These are phyloP conservation scores for Helogale parvula DNA, from an alignment of 2,113 vertebrate genomes.

Conservation along the genomic window DNA sequence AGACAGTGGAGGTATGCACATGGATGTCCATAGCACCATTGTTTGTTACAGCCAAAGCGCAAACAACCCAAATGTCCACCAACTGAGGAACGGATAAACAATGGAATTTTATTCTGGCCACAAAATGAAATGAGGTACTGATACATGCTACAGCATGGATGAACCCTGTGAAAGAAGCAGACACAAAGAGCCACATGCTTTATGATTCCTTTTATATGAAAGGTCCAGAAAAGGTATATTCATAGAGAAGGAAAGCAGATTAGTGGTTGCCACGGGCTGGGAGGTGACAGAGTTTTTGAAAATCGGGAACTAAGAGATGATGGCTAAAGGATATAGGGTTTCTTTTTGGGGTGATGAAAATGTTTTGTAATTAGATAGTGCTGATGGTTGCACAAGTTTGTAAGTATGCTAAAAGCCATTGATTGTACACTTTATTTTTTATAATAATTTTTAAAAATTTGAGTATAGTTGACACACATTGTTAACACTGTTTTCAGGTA, in stretches of 20 bases:
- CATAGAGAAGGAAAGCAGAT: constrained; percentile 17
- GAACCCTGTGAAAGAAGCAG: constrained; percentile 22
- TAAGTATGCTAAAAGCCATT: neutral
- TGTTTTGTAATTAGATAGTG: neutral
- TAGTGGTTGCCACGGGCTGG: neutral
- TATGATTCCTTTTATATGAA: constrained; percentile 41
- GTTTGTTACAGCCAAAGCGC: neutral
- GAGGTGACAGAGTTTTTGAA: neutral
- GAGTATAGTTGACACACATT: neutral
- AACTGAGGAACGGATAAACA: neutral
- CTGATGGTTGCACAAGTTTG: neutral
- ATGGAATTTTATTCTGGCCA: neutral
- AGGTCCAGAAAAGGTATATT: neutral
- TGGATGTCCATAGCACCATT: neutral
- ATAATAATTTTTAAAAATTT: neutral
- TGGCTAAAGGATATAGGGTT: neutral
- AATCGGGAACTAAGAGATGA: neutral
- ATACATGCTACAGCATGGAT: neutral
- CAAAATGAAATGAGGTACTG: neutral
- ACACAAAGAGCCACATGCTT: neutral
- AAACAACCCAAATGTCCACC: neutral
- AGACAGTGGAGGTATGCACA: neutral
- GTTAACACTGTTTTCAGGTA: neutral
- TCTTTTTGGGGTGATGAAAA: neutral
- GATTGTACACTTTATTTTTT: neutral